These are phyloP conservation scores for Cheilosia vernalis DNA, from an alignment of 2,888 invertebrate genomes.

Conservation along the genomic window DNA sequence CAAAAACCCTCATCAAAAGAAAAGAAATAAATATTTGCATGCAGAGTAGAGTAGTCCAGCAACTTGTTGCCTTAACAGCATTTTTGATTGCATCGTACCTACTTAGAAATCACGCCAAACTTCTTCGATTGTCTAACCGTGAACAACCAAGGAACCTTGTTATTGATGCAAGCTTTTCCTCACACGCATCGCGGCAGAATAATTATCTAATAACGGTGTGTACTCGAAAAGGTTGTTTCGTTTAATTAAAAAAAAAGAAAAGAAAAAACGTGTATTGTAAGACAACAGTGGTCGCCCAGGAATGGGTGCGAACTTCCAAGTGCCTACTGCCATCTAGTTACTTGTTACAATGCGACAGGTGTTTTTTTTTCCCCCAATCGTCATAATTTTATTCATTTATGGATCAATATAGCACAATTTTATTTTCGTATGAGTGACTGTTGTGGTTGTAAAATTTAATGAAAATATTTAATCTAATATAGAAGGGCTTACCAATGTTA, in stretches of 20 bases:
- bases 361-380: slow-evolving; percentile 12
- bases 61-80: slow-evolving; percentile 9
- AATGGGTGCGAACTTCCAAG: background rate
- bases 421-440: too few relatives aligned
- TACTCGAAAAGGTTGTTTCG: background rate
- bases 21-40: background rate
- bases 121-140: background rate
- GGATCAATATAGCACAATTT: too few relatives aligned
- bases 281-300: background rate
- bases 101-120: background rate
- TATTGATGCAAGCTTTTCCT: background rate
- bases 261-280: background rate
- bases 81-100: background rate
- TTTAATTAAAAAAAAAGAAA: background rate
- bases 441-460: too few relatives aligned
- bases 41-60: background rate
- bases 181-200: background rate
- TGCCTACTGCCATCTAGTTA: background rate
- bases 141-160: too few relatives aligned
- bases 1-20: too few relatives aligned
- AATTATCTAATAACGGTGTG: background rate
- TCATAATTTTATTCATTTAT: too few relatives aligned
- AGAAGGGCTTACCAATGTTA: too few relatives aligned
- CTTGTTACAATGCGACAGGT: slow-evolving; percentile 42
- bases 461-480: too few relatives aligned